A percentile compares a stretch with the other conserved stretches of the same genome.
These are phyloP conservation scores for Hydractinia echinata DNA, from an alignment of 30 jellyfish, hydroid and myxozoan genomes.

Conservation along the genomic window DNA sequence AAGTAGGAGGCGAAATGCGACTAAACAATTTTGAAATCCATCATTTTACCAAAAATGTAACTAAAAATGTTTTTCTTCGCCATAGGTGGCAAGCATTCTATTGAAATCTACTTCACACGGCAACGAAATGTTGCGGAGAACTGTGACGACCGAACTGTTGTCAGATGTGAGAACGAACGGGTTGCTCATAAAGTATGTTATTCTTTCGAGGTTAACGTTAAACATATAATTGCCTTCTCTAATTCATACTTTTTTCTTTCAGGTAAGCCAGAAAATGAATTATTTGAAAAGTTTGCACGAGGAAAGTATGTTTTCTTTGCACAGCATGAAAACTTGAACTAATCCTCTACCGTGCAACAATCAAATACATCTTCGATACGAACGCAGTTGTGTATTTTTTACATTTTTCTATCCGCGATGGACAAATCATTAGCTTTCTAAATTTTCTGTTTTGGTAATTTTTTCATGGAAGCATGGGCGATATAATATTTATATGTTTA, in stretches of 20 bases:
- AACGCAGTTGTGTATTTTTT: too few relatives aligned
- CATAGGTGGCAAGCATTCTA: constrained; percentile 55
- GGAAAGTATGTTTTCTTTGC: constrained; percentile 39
- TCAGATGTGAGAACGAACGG: constrained; percentile 57
- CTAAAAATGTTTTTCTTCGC: neutral
- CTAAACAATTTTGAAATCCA: neutral
- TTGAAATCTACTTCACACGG: constrained; percentile 66
- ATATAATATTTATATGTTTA: too few relatives aligned
- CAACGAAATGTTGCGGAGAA: constrained; percentile 58
- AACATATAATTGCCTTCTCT: neutral
- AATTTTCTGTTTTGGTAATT: too few relatives aligned
- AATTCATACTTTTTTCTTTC: neutral
- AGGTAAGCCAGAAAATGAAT: constrained; percentile 73
- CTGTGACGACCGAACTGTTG: constrained; percentile 75
- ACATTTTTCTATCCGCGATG: too few relatives aligned
- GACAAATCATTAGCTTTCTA: too few relatives aligned
- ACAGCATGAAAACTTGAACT: neutral
- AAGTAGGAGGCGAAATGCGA: too few relatives aligned
- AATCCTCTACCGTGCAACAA: too few relatives aligned
- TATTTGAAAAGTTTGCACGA: constrained; percentile 70
- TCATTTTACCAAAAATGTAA: neutral
- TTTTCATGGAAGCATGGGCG: too few relatives aligned
- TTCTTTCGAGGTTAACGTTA: neutral
- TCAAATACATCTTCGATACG: too few relatives aligned
- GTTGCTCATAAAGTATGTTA: constrained; percentile 61